Base-by-base conservation (phyloP, 92 coral and sea anemone genomes). In the Micromussa lordhowensis region DNA sequence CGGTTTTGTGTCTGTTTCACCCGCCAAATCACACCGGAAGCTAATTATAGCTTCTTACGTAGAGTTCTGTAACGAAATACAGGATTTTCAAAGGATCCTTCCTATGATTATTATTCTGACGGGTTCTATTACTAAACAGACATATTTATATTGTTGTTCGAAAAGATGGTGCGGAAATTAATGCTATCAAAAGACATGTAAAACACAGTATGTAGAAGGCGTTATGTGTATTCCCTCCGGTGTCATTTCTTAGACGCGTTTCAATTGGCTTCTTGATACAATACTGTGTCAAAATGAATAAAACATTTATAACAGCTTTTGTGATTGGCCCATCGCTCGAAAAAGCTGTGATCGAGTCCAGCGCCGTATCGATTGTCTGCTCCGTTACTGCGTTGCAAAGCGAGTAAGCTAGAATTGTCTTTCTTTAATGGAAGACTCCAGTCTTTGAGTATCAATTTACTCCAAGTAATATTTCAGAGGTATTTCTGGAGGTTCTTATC, bases 301-400 rank as follows among this genome's bases (percentile, higher is more conserved):
- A 75, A 44, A 64, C 74, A 76, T 36, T 48, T 86, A 7, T 53
- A 64, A 86, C 48, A 68, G 34, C 26, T 24, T 21, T 77, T 77
- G 40, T 77, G 83, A 86, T 86, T 86, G 89, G 89, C 40, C 78
- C 16, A 66, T 18, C 38, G 44, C 0, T 57, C 16, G 31, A 12
- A 32, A 31, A 66, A 77, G 83, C 68, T 59, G 63, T 32, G 89
- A 77, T 54, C 59, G 77, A 85, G 82, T 75, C 88, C 49, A 11
- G 88, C 82, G 26, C 49, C 22, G 77, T 77, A 77, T 63, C 49
- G 77, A 86, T 86, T 86, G 89, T 86, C 83, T 84, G 34, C 74
- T 54, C 81, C 69, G 89, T 86, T 61, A 76, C 75, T 86, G 82
- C 83, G 89, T 86, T 77, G 89, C 83, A 77, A 29, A 68, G 40